phyloP scores from a whole-genome alignment of 1,140 invertebrate species.

The Ostrea denselamellosa region DNA sequence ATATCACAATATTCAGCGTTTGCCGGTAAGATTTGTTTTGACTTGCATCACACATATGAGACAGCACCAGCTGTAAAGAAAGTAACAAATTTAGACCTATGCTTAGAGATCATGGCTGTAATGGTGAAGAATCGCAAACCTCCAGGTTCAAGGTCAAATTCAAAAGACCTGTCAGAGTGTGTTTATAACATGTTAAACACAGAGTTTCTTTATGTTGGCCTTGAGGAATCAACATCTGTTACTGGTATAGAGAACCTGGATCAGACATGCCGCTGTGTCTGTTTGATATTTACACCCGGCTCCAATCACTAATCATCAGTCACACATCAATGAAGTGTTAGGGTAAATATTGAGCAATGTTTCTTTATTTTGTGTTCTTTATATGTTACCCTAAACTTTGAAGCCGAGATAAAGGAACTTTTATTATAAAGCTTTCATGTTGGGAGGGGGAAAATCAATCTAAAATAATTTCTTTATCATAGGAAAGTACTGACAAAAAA shows the following conservation, averaged over 20 bases:
- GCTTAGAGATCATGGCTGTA: too few relatives aligned
- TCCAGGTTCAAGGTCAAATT: too few relatives aligned
- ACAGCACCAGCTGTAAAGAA: too few relatives aligned
- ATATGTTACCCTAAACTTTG: not conserved
- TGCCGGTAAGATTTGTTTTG: too few relatives aligned
- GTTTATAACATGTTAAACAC: too few relatives aligned
- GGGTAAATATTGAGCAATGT: constrained; percentile 5
- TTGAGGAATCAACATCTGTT: not conserved
- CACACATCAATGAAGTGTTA: not conserved
- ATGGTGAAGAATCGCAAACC: too few relatives aligned
- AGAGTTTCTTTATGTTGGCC: too few relatives aligned
- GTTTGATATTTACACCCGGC: not conserved
- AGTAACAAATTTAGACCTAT: too few relatives aligned
- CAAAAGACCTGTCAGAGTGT: too few relatives aligned
- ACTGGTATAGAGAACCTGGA: not conserved
- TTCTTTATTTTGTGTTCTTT: not conserved
- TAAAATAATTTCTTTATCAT: too few relatives aligned
- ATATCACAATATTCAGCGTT: too few relatives aligned
- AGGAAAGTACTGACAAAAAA: not conserved
- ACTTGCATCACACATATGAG: too few relatives aligned
- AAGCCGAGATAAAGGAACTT: not conserved
- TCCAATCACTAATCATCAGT: not conserved
- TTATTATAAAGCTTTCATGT: not conserved
- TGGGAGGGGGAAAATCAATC: not conserved
- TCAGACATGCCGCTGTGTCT: not conserved